Conservation (phyloP, 2,113 vertebrate species). For the Tautogolabrus adspersus region DNA sequence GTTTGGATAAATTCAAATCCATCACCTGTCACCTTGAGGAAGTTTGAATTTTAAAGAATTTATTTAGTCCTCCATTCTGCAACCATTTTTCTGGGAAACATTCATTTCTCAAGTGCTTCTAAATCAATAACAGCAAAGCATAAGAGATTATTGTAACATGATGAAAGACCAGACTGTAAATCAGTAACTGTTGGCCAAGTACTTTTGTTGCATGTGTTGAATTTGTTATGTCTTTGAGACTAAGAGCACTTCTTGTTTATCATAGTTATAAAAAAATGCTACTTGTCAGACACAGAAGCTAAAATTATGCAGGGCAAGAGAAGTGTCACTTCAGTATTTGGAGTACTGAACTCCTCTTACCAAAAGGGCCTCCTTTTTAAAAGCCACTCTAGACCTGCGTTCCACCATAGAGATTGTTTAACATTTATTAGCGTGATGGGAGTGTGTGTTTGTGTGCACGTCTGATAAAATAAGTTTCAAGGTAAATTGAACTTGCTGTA, state of each 20-base stretch:
- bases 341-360: conserved; percentile 34
- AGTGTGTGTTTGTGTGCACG: not conserved
- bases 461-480: not conserved
- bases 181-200: not conserved
- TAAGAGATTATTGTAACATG: conserved; percentile 2
- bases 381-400: conserved; percentile 14
- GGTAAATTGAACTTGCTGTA: not conserved
- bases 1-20: conserved; percentile 29
- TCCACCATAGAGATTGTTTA: conserved; percentile 15
- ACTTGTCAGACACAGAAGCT: conserved; percentile 20
- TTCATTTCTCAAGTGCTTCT: not conserved
- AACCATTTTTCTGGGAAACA: not conserved
- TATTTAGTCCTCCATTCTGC: not conserved
- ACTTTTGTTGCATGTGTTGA: not conserved
- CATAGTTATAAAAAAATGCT: not conserved
- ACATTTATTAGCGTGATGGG: conserved; percentile 8
- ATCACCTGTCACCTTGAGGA: conserved; percentile 8
- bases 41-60: conserved; percentile 9
- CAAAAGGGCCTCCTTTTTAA: conserved; percentile 31
- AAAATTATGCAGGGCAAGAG: conserved; percentile 20
- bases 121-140: not conserved
- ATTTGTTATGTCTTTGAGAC: not conserved
- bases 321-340: conserved; percentile 28
- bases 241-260: not conserved
- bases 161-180: conserved; percentile 17